phyloP scores from a whole-genome alignment of 2,888 invertebrate genomes.

The Drosophila suboccidentalis region DNA sequence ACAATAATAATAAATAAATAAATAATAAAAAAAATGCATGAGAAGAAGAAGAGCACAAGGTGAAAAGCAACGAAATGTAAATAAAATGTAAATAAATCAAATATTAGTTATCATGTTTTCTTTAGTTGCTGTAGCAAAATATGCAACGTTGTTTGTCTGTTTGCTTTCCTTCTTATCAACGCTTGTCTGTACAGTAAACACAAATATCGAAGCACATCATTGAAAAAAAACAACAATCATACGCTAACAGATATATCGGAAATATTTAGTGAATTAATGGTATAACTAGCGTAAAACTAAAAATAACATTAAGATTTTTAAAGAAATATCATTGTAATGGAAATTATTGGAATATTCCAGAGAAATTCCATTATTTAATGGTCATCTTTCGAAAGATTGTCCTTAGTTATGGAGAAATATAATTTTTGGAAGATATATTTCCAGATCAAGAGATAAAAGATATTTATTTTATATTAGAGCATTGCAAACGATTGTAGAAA shows the following conservation, averaged over 20 bases:
- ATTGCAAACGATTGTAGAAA: background rate
- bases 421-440: too few species aligned
- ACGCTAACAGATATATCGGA: too few species aligned
- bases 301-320: background rate
- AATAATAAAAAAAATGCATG: slow-evolving; percentile 25
- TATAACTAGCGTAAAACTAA: too few species aligned
- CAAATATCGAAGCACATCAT: slow-evolving; percentile 24
- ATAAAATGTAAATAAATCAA: slow-evolving; percentile 74
- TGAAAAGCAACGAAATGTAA: slow-evolving; percentile 48
- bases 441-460: background rate
- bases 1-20: slow-evolving; percentile 37
- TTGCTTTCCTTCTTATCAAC: slow-evolving; percentile 30
- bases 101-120: slow-evolving; percentile 60
- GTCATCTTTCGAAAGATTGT: background rate
- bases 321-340: too few species aligned
- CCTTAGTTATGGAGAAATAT: background rate
- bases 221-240: slow-evolving; percentile 1
- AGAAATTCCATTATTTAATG: too few species aligned
- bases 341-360: background rate
- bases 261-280: background rate
- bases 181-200: slow-evolving; percentile 30
- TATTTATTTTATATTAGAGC: background rate
- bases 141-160: slow-evolving; percentile 29
- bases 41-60: slow-evolving; percentile 27
- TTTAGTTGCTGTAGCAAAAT: slow-evolving; percentile 22